Percentiles rank a stretch among this genome's conserved stretches.
Evolutionary conservation across 2,888 invertebrate genomes (phyloP).

Genomic region (Oligia latruncula): DNA sequence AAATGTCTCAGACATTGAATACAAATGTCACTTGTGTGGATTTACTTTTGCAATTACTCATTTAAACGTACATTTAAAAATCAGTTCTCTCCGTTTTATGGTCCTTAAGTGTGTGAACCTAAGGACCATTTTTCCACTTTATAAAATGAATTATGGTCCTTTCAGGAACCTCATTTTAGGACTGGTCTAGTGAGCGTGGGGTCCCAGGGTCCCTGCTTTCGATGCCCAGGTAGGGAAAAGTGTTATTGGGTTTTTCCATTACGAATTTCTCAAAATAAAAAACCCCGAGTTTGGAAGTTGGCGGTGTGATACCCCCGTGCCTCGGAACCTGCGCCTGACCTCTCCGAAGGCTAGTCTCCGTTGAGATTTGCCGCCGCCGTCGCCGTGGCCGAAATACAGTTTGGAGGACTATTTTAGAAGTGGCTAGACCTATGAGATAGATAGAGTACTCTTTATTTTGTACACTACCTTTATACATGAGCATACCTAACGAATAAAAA

Average conservation of each 20-base stretch:
- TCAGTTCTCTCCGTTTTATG: neutral
- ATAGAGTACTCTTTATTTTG: neutral
- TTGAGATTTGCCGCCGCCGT: no score
- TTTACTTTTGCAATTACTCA: neutral
- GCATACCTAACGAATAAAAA: neutral
- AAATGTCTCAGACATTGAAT: slow-evolving; percentile 1
- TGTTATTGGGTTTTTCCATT: no score
- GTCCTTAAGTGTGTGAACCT: neutral
- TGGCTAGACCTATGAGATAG: neutral
- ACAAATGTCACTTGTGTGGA: slow-evolving; percentile 13
- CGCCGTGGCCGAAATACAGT: no score
- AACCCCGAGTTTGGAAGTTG: neutral
- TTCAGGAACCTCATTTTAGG: neutral
- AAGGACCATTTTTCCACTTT: no score
- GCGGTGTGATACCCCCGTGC: neutral
- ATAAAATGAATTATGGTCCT: neutral
- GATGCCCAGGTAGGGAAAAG: neutral
- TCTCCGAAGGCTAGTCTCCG: no score
- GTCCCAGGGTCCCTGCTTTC: neutral
- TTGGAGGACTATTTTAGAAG: neutral
- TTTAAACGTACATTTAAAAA: neutral
- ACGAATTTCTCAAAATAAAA: neutral
- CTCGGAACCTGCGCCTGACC: neutral
- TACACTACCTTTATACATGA: neutral
- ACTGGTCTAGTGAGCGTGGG: neutral